These are phyloP conservation scores for Tragulus kanchil DNA, from an alignment of 2,113 vertebrate genomes.

Conservation along the genomic window DNA sequence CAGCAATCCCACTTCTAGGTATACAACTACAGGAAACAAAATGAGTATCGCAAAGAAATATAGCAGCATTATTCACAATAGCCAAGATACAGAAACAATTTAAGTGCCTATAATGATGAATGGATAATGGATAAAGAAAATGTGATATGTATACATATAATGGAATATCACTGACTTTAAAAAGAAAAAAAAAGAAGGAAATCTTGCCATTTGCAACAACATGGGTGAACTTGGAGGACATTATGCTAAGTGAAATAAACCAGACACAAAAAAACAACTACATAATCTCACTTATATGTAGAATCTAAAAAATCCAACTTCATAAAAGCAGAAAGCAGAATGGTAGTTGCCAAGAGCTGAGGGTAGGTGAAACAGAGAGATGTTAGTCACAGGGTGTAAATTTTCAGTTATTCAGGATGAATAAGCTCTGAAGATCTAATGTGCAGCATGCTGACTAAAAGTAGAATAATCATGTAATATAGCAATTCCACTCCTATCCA, in stretches of 20 bases:
- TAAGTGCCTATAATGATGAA: not conserved
- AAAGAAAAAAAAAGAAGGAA: not conserved
- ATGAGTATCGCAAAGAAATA: not conserved
- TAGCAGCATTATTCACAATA: constrained; percentile 32
- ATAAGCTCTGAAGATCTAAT: not conserved
- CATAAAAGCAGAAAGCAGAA: not conserved
- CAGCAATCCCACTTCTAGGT: not conserved
- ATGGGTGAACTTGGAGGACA: not conserved
- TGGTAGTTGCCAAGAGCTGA: not conserved
- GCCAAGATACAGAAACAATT: not conserved
- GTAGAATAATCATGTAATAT: not conserved
- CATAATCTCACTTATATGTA: constrained; percentile 14
- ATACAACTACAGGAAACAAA: not conserved
- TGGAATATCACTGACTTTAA: not conserved
- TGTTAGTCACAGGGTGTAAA: not conserved
- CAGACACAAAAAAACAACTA: not conserved
- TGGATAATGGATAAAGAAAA: not conserved
- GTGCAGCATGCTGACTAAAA: not conserved
- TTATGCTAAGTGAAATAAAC: constrained; percentile 4
- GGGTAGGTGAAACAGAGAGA: not conserved
- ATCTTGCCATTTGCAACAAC: not conserved
- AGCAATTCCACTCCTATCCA: not conserved
- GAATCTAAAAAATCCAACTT: not conserved
- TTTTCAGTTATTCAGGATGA: constrained; percentile 8
- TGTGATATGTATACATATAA: not conserved